Conservation (phyloP, 2,888 invertebrate species). For the Amblyteles armatorius region DNA sequence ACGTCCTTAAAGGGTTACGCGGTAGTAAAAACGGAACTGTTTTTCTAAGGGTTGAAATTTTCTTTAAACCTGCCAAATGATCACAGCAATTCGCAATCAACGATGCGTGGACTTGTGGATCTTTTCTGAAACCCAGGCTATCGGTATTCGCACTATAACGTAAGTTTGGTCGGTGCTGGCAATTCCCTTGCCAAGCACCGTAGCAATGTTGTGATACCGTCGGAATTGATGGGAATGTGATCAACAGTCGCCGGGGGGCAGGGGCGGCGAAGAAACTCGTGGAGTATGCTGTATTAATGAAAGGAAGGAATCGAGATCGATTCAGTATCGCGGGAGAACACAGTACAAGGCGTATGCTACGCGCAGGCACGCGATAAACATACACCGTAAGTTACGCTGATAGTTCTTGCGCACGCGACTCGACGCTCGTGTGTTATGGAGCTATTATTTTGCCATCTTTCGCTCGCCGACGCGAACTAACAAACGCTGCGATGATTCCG, state of each 20-base stretch:
- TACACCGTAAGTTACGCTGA: conserved; percentile 71
- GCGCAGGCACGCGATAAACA: conserved; percentile 69
- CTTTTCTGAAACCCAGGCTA: background rate
- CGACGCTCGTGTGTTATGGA: conserved; percentile 8
- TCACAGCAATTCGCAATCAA: background rate
- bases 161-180: background rate
- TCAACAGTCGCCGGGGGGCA: background rate
- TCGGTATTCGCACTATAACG: background rate
- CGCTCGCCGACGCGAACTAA: background rate
- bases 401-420: conserved; percentile 71
- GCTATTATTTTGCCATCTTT: conserved; percentile 43
- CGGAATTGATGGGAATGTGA: conserved; percentile 40
- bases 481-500: conserved; percentile 25
- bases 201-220: conserved; percentile 30
- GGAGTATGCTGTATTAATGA: conserved; percentile 66
- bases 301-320: conserved; percentile 69
- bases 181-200: conserved; percentile 11
- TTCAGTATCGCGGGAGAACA: conserved; percentile 66
- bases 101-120: background rate
- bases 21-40: background rate
- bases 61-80: background rate
- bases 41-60: background rate
- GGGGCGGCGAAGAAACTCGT: conserved; percentile 10
- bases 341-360: conserved; percentile 53
- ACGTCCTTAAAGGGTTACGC: background rate